A percentile compares a stretch with the other conserved stretches of the same genome.
Evolutionary conservation across 1,140 invertebrate species (phyloP).

Genomic region (Ganaspis sp.): DNA sequence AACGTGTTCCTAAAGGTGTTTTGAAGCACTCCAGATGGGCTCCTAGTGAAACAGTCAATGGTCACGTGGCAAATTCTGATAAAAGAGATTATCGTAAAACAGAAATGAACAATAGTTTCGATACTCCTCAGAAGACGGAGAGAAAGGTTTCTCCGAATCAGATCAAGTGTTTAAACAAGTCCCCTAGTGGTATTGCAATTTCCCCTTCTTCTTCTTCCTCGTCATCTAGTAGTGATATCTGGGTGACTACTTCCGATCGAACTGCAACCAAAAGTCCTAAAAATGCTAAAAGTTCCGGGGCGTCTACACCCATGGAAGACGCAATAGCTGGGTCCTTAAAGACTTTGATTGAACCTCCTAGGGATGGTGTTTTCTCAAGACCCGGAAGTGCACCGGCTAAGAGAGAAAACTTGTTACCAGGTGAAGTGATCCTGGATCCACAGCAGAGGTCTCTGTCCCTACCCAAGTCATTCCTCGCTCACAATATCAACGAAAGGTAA

Average conservation of each 20-base stretch:
- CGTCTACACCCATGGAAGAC: constrained; percentile 76
- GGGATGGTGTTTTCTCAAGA: constrained; percentile 71
- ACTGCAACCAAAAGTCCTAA: constrained; percentile 75
- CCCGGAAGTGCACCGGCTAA: constrained; percentile 78
- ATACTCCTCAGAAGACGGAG: constrained; percentile 50
- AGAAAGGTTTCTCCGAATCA: constrained; percentile 72
- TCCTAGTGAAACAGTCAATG: constrained; percentile 62
- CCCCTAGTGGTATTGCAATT: constrained; percentile 61
- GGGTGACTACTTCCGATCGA: constrained; percentile 76
- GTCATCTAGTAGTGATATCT: constrained; percentile 78
- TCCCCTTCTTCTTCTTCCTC: constrained; percentile 73
- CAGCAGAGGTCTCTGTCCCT: constrained; percentile 80
- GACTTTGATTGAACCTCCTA: constrained; percentile 63
- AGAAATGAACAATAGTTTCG: constrained; percentile 52
- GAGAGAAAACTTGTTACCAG: constrained; percentile 62
- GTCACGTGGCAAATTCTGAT: constrained; percentile 48
- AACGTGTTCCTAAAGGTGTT: constrained; percentile 58
- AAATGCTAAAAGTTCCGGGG: constrained; percentile 75
- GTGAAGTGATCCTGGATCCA: constrained; percentile 68
- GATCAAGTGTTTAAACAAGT: constrained; percentile 61
- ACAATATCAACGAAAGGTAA: constrained; percentile 67
- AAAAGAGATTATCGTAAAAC: constrained; percentile 49
- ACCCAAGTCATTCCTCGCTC: constrained; percentile 80
- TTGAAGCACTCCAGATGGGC: constrained; percentile 63
- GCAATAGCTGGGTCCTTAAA: constrained; percentile 66